These are phyloP conservation scores for Chymomyza fuscimana DNA, from an alignment of 2,888 invertebrate species.

Conservation along the genomic window DNA sequence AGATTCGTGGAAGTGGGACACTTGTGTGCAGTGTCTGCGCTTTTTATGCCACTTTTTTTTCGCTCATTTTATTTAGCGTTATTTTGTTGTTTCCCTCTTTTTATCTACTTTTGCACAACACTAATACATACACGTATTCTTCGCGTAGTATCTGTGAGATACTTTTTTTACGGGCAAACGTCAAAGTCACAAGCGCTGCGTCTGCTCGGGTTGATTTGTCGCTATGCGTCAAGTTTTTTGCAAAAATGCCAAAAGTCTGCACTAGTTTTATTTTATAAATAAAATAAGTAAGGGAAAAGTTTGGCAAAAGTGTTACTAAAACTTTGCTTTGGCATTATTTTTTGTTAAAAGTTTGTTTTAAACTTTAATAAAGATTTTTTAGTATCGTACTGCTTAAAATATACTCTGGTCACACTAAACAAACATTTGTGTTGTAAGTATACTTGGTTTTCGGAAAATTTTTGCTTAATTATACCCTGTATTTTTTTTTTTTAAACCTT, in stretches of 20 bases:
- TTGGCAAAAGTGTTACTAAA: too few relatives aligned
- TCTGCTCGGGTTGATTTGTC: background rate
- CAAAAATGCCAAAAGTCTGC: conserved; percentile 3
- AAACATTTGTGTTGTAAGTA: too few relatives aligned
- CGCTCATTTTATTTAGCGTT: conserved; percentile 30
- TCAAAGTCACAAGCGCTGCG: background rate
- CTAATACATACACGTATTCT: conserved; percentile 1
- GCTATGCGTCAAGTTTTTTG: background rate
- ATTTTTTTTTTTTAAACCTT: too few relatives aligned
- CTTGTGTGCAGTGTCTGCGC: conserved; percentile 77
- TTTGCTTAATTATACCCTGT: too few relatives aligned
- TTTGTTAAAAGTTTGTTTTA: too few relatives aligned
- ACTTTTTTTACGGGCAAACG: background rate
- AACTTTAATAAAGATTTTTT: too few relatives aligned
- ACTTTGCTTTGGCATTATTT: too few relatives aligned
- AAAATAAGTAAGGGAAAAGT: too few relatives aligned
- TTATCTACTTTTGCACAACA: conserved; percentile 11
- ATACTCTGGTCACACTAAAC: too few relatives aligned
- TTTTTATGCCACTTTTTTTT: conserved; percentile 37
- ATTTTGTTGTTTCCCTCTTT: conserved; percentile 30
- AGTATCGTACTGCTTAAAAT: too few relatives aligned
- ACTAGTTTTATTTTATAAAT: too few relatives aligned
- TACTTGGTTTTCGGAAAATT: too few relatives aligned
- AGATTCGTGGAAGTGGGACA: conserved; percentile 77
- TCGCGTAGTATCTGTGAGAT: conserved; percentile 2